phyloP scores from a whole-genome alignment of 2,797 vertebrate species.

The Macrochelys suwanniensis region DNA sequence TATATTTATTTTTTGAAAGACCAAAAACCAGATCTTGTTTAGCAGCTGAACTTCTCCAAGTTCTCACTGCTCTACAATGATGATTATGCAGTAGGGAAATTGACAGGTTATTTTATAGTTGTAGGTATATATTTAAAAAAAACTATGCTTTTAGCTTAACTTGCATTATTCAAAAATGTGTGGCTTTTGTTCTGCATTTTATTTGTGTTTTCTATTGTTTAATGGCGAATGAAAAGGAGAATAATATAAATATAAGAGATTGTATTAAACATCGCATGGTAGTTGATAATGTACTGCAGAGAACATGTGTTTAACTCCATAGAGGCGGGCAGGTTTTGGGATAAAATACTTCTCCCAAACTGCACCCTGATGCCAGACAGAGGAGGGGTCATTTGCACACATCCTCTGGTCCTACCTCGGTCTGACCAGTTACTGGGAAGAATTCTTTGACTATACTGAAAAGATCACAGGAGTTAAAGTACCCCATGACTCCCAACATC shows the following conservation, averaged over 20 bases:
- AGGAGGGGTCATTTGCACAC: conserved; percentile 18
- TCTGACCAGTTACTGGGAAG: conserved; percentile 29
- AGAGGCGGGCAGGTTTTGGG: conserved; percentile 40
- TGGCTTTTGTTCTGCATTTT: conserved; percentile 80
- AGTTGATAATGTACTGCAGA: conserved; percentile 66
- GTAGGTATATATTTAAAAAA: conserved; percentile 51
- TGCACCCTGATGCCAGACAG: background rate
- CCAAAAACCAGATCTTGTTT: conserved; percentile 78
- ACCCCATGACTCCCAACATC: background rate
- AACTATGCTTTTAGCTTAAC: conserved; percentile 54
- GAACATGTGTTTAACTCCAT: background rate
- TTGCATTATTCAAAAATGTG: conserved; percentile 67
- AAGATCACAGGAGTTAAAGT: conserved; percentile 21
- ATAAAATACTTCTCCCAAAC: conserved; percentile 9
- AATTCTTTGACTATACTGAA: conserved; percentile 29
- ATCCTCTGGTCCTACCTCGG: conserved; percentile 7
- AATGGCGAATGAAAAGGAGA: conserved; percentile 64
- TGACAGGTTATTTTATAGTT: conserved; percentile 59
- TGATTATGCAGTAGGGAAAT: conserved; percentile 55
- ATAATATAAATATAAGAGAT: conserved; percentile 37
- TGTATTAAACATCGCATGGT: conserved; percentile 53
- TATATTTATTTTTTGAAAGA: conserved; percentile 71
- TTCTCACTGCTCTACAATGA: conserved; percentile 68
- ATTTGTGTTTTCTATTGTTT: conserved; percentile 80
- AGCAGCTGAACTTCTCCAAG: conserved; percentile 36